These are phyloP conservation scores for Mionectes olivaceus DNA, from an alignment of 2,797 vertebrate species.

Conservation along the genomic window DNA sequence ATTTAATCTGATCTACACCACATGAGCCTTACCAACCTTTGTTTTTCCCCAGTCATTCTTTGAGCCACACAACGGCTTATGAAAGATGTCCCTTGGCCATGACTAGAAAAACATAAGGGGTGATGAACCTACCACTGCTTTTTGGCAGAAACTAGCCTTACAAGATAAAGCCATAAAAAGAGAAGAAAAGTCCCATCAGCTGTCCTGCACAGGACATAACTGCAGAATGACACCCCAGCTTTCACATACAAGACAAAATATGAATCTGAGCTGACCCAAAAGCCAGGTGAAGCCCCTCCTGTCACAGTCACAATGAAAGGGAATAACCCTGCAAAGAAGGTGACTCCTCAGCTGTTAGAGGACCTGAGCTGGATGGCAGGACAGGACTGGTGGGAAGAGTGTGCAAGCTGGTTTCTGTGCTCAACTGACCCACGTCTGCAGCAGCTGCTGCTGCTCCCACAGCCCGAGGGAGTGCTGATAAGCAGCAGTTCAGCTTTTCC, in stretches of 20 bases:
- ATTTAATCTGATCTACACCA: neutral
- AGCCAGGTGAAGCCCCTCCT: neutral
- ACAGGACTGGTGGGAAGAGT: slow-evolving; percentile 24
- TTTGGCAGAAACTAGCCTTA: neutral
- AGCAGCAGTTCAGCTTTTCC: slow-evolving; percentile 63
- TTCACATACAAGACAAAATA: neutral
- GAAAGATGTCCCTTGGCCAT: neutral
- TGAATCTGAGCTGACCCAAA: neutral
- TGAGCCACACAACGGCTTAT: neutral
- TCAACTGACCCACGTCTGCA: slow-evolving; percentile 48
- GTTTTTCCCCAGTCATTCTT: neutral
- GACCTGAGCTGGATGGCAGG: neutral
- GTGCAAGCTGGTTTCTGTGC: neutral
- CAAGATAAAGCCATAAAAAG: neutral
- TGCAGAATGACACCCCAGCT: neutral
- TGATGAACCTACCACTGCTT: neutral
- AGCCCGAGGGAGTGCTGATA: slow-evolving; percentile 5
- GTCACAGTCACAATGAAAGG: neutral
- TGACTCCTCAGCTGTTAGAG: neutral
- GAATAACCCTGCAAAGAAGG: neutral
- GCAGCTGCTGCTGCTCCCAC: slow-evolving; percentile 41
- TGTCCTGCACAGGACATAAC: neutral
- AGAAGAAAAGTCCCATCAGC: neutral
- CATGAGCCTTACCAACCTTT: neutral
- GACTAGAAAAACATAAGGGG: neutral